Percentiles rank a stretch among this genome's conserved stretches.
Evolutionary conservation across 2,888 invertebrate genomes (phyloP).

Genomic region (Melanostoma mellinum): DNA sequence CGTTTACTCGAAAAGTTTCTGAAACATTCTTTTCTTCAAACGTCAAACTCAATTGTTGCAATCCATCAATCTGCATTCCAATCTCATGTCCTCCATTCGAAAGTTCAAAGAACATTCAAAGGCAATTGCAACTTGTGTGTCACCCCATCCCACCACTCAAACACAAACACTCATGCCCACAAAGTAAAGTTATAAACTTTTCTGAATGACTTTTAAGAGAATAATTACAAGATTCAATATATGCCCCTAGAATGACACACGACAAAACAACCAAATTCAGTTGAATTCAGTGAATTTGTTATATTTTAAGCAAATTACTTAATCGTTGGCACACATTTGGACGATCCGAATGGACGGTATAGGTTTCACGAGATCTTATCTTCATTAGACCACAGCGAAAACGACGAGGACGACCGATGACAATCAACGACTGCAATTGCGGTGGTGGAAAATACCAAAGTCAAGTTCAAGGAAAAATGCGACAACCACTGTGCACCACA

Average conservation of each 20-base stretch:
- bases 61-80: no score
- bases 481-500: neutral
- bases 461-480: constrained; percentile 57
- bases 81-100: no score
- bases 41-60: no score
- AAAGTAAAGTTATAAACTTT: neutral
- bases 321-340: constrained; percentile 75
- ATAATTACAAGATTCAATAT: constrained; percentile 46
- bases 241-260: constrained; percentile 48
- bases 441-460: constrained; percentile 51
- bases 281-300: constrained; percentile 28
- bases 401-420: constrained; percentile 1
- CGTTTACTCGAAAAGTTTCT: no score
- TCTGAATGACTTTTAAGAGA: constrained; percentile 32
- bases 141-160: neutral
- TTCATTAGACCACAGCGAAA: constrained; percentile 48
- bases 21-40: no score
- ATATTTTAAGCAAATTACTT: constrained; percentile 74
- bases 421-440: neutral
- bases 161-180: neutral
- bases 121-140: no score
- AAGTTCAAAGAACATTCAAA: no score
- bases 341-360: constrained; percentile 3
- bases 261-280: constrained; percentile 28
- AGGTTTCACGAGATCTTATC: constrained; percentile 58